Evolutionary conservation across 2,113 vertebrate species (phyloP).

Genomic region (Cynopterus brachyotis): DNA sequence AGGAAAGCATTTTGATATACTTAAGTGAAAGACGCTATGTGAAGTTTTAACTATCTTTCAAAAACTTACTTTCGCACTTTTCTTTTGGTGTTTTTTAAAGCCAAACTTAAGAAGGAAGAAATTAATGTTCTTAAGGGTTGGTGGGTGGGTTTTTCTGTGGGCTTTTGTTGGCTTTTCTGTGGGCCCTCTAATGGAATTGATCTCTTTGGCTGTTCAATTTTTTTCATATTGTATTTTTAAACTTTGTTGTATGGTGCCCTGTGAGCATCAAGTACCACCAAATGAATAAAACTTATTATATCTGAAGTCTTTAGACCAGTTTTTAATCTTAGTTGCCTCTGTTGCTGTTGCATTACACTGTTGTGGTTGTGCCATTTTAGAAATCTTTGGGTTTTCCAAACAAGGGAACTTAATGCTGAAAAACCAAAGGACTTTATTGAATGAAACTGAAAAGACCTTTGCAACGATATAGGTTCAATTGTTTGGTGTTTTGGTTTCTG

Average conservation of each 20-base stretch:
- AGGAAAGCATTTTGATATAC: constrained; percentile 70
- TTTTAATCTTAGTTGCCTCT: constrained; percentile 60
- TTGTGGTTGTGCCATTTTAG: constrained; percentile 37
- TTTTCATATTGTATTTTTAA: constrained; percentile 80
- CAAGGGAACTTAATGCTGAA: neutral
- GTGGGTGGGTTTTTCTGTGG: constrained; percentile 64
- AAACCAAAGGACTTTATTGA: neutral
- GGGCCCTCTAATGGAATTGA: constrained; percentile 72
- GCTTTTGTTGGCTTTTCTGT: constrained; percentile 58
- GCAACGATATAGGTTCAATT: neutral
- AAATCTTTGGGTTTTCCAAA: neutral
- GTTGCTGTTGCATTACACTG: neutral
- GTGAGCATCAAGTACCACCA: constrained; percentile 74
- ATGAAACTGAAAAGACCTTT: neutral
- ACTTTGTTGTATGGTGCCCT: constrained; percentile 77
- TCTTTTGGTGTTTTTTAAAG: constrained; percentile 67
- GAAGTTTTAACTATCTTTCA: constrained; percentile 58
- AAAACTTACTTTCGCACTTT: constrained; percentile 59
- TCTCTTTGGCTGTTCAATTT: constrained; percentile 75
- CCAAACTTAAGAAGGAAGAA: constrained; percentile 64
- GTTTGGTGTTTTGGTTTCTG: neutral
- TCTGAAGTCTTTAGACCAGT: constrained; percentile 69
- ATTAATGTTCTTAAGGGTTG: constrained; percentile 63
- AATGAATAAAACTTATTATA: constrained; percentile 75
- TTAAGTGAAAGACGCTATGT: constrained; percentile 71